Evolutionary conservation across 1,140 invertebrate species (phyloP), one percentile per base, ranked within the genome.

Genomic region (Scaptomyza pallida): DNA sequence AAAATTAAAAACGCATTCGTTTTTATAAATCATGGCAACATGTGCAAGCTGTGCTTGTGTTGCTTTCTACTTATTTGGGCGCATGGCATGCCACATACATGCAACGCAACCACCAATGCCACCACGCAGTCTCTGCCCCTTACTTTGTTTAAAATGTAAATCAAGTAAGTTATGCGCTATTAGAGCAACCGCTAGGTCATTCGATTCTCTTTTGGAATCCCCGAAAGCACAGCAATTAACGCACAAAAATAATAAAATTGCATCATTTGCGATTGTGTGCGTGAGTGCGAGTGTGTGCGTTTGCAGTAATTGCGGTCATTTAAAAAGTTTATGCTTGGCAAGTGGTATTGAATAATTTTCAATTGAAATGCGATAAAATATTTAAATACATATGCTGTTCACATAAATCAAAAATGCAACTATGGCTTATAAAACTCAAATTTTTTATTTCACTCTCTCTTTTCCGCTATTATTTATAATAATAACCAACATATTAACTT

Each of bases 101-200:
- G 13, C n/a, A n/a, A 19, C n/a, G 5, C 3, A 54, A 3, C 10
- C 30, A 9, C 50, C 5, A 15, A 2, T 5, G 2, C 19, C 2
- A 0, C 2, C 13, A 21, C 8, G 15, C 5, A 26, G 23, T 26
- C n/a, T n/a, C 8, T 59, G 16, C 6, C 6, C 26, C 26, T 26
- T 26, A 4, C 6, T 26, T 26, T 17, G 16, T 33, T 45, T 67
- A 68, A 77, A 74, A 86, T 85, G 86, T 78, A 86, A 81, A 77
- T 81, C 74, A 74, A 77, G 81, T 77, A 77, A 73, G 86, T 85
- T 85, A 86, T 62, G 73, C 77, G 59, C 77, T 78, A 81, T 85
- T 85, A 86, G 81, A 81, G 61, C 74, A 45, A 63, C 77, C 73
- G 13, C 26, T 19, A 13, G 59, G 41, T 63, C 67, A 65, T 12